Conservation (phyloP, 2,888 invertebrate genomes). For the Hemithea aestivaria region DNA sequence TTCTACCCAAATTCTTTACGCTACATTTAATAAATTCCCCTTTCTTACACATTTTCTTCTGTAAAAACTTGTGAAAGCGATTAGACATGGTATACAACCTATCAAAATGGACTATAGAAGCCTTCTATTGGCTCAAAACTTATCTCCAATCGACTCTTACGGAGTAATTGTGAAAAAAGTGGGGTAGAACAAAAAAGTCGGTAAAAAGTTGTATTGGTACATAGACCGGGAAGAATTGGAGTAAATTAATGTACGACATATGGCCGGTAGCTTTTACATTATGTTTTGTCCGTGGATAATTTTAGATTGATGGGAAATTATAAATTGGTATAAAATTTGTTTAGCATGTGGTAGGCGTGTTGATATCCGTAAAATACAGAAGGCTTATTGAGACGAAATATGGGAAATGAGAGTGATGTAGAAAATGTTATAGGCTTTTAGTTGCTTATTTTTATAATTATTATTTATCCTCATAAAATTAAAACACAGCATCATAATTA, state of each 20-base stretch:
- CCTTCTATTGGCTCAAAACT: conserved; percentile 11
- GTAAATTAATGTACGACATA: conserved; percentile 28
- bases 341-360: too few relatives aligned
- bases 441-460: too few relatives aligned
- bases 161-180: conserved; percentile 22
- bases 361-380: too few relatives aligned
- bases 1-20: conserved; percentile 26
- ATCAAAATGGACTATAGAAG: background rate
- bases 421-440: too few relatives aligned
- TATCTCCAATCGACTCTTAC: conserved; percentile 23
- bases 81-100: conserved; percentile 28
- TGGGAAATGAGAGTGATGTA: too few relatives aligned
- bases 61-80: conserved; percentile 22
- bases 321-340: too few relatives aligned
- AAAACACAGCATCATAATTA: too few relatives aligned
- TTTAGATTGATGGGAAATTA: conserved; percentile 2
- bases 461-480: too few relatives aligned
- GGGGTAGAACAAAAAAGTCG: conserved; percentile 23
- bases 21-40: conserved; percentile 29
- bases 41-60: conserved; percentile 27
- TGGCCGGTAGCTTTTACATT: conserved; percentile 12
- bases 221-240: conserved; percentile 27
- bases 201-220: conserved; percentile 25
- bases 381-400: too few relatives aligned
- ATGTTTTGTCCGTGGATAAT: conserved; percentile 5